These are phyloP conservation scores for Meta bourneti DNA, from an alignment of 2,888 invertebrate genomes.

Conservation along the genomic window DNA sequence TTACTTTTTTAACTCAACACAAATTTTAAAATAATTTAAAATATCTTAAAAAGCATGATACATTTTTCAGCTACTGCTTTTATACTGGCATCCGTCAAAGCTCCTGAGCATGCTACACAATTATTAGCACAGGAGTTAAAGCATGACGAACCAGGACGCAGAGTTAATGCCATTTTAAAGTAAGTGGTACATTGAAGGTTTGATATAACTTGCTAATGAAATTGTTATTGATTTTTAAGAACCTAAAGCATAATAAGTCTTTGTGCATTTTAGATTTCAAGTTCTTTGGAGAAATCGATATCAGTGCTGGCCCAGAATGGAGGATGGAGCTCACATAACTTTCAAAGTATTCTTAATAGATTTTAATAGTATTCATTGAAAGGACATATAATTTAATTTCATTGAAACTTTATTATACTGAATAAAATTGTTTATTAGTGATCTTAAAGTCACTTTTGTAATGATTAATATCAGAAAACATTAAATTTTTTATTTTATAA, in stretches of 20 bases:
- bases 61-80: slow-evolving; percentile 87
- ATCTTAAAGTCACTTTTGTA: not conserved
- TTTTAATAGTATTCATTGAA: not conserved
- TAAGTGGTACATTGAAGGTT: slow-evolving; percentile 78
- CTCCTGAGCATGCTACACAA: slow-evolving; percentile 92
- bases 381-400: not conserved
- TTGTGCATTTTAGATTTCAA: slow-evolving; percentile 86
- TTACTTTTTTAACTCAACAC: too few species aligned
- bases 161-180: slow-evolving; percentile 91
- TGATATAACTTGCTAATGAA: not conserved
- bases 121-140: slow-evolving; percentile 94
- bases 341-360: slow-evolving; percentile 87
- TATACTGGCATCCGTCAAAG: slow-evolving; percentile 94
- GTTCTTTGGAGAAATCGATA: slow-evolving; percentile 97
- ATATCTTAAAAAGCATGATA: too few species aligned
- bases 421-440: not conserved
- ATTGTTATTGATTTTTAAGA: not conserved
- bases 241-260: not conserved
- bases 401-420: not conserved
- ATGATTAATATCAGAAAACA: not conserved
- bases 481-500: not conserved
- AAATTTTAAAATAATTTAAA: too few species aligned
- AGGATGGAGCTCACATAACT: slow-evolving; percentile 95
- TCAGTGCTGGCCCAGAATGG: slow-evolving; percentile 99
- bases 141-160: slow-evolving; percentile 89